Percentiles rank a stretch among this genome's conserved stretches.
Evolutionary conservation across 2,888 invertebrate species (phyloP).

Genomic region (Acanthosepion esculentum): DNA sequence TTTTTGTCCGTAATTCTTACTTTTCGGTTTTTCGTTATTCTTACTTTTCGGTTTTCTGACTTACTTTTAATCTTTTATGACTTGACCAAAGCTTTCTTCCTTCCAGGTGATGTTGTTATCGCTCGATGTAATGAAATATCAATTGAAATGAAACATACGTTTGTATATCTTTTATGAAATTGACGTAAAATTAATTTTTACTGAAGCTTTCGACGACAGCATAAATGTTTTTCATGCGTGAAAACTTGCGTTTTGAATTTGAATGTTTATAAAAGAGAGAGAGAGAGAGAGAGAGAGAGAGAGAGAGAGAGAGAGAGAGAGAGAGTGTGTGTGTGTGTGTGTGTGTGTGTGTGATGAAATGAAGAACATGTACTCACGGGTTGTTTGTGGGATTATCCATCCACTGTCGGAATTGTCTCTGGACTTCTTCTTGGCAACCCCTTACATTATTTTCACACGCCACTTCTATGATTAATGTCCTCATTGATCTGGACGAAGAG

Average conservation of each 20-base stretch:
- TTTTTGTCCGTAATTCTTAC: no score
- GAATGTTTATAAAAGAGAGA: neutral
- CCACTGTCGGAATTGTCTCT: constrained; percentile 55
- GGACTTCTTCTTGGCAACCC: constrained; percentile 55
- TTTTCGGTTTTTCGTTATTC: no score
- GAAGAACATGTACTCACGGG: constrained; percentile 54
- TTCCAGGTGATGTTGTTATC: no score
- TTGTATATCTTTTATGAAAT: no score
- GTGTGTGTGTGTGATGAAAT: no score
- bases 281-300: neutral
- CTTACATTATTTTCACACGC: constrained; percentile 60
- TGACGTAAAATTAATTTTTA: no score
- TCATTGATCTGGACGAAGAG: constrained; percentile 54
- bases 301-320: neutral
- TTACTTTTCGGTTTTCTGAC: no score
- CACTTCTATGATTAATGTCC: constrained; percentile 53
- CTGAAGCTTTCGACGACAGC: neutral
- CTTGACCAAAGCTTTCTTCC: no score
- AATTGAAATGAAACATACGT: no score
- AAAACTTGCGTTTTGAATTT: no score
- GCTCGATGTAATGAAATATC: no score
- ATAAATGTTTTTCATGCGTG: neutral
- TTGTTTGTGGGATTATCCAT: constrained; percentile 58
- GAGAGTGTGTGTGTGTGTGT: neutral
- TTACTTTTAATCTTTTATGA: no score